Base-by-base conservation (phyloP, 1,140 invertebrate genomes). In the Vanessa atalanta region DNA sequence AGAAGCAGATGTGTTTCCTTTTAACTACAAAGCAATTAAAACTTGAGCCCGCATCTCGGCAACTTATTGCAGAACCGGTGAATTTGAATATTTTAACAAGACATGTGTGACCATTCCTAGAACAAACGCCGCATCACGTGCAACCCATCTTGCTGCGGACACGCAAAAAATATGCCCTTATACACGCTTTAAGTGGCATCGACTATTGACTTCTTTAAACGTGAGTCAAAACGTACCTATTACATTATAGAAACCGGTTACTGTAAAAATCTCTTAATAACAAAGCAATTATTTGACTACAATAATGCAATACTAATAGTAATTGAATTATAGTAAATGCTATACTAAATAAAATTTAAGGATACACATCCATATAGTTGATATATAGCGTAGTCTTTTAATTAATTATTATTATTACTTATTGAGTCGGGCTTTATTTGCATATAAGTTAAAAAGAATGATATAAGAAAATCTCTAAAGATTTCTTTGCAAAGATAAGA, bases 51-150 rank as follows among this genome's bases (percentile, higher is more conserved):
- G 82, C 79, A 81, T 73, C 73, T 66, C 65, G 67, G 64, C 68
- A 26, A 50, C 48, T 82, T 53, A 72, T 76, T 76, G 81, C 75
- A 70, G 79, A 82, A 83, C 80, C 77, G 75, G 83, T 77, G 77
- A 78, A 43, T 70, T 74, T 72, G 71, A 68, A 73, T 65, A 75
- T 72, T 75, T 70, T 78, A 61, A 55, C 64, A 65, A 75, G 78
- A 79, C 84, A 86, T 86, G 81, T 87, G 86, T 72, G 80, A 79
- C 70, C 75, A 64, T 90, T 91, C 89, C 84, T 89, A 87, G 87
- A 91, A 88, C 82, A 84, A 80, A 70, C 70, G 73, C 55, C 51
- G 47, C 78, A 65, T 87, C 86, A 90, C 83, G 83, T 89, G 88
- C 71, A 73, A 61, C 74, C 67, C 87, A 89, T 90, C 84, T 88